Evolutionary conservation across 2,797 vertebrate species (phyloP), one percentile per base, ranked within the genome.

Genomic region (Onychomys arenicola): DNA sequence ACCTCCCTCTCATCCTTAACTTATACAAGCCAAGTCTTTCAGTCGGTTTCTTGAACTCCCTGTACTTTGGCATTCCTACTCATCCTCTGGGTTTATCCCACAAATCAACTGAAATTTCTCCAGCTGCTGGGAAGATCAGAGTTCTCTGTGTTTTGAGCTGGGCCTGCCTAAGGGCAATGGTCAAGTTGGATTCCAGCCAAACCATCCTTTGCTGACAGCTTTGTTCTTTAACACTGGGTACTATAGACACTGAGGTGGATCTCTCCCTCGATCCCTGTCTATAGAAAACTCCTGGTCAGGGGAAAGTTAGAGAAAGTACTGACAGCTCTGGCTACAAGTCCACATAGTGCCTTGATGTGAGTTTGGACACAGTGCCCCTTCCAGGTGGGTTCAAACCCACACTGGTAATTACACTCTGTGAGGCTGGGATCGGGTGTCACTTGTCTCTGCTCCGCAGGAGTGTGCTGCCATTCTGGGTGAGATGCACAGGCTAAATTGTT

Each of bases 261-360:
- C 57, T 43, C 49, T 61, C 37, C 32, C 17, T 52, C 37, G 43
- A 80, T 34, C 25, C 25, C 52, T 73, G 21, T 82, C 40, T 59
- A 90, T 69, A 55, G 82, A 75, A 78, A 96, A 89, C 40, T 67
- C 21, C 19, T 8, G 76, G 59, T 61, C 25, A 17, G 71, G 32
- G 43, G 37, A 34, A 57, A 13, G 73, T 89, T 65, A 43, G 2
- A 76, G 25, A 40, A 19, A 59, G 37, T 17, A 4, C 12, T 0
- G 82, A 49, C 21, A 49, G 34, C 40, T 49, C 83, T 78, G 93
- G 81, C 86, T 82, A 67, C 83, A 87, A 9, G 63, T 80, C 83
- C 37, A 7, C 6, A 49, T 4, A 19, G 73, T 92, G 85, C 97
- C 94, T 97, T 95, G 94, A 59, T 63, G 76, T 49, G 84, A 92